Conservation (phyloP, 2,888 invertebrate genomes). For the Rhopalosiphum nymphaeae region DNA sequence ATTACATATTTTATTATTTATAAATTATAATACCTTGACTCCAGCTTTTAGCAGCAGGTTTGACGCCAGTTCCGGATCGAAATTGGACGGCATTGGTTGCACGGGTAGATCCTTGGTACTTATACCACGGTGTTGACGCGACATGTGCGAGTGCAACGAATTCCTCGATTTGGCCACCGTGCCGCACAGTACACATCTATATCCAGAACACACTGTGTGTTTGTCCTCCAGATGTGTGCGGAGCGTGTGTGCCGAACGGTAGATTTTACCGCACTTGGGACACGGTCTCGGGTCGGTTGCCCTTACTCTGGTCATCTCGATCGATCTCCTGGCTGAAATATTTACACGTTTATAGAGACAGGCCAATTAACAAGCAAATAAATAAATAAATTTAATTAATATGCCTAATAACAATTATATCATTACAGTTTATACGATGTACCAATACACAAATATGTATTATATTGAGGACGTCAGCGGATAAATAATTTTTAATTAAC, state of each 20-base stretch:
- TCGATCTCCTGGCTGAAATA: slow-evolving; percentile 75
- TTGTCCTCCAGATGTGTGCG: slow-evolving; percentile 93
- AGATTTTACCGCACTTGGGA: slow-evolving; percentile 93
- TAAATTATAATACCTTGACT: slow-evolving; percentile 77
- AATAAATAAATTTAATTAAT: background rate
- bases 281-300: slow-evolving; percentile 94
- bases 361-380: background rate
- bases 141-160: slow-evolving; percentile 94
- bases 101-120: slow-evolving; percentile 94
- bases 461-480: too few species aligned
- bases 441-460: too few species aligned
- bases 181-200: slow-evolving; percentile 91
- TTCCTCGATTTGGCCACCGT: slow-evolving; percentile 94
- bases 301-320: slow-evolving; percentile 87
- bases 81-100: slow-evolving; percentile 91
- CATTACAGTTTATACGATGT: too few species aligned
- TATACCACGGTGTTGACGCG: slow-evolving; percentile 91
- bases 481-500: background rate
- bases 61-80: slow-evolving; percentile 87
- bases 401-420: background rate
- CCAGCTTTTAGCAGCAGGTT: slow-evolving; percentile 89
- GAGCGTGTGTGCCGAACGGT: slow-evolving; percentile 90
- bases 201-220: slow-evolving; percentile 92
- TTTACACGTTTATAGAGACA: background rate
- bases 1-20: background rate